A percentile compares a stretch with the other conserved stretches of the same genome.
Conservation (phyloP, 2,888 invertebrate genomes). For the Drepanosiphum platanoidis region DNA sequence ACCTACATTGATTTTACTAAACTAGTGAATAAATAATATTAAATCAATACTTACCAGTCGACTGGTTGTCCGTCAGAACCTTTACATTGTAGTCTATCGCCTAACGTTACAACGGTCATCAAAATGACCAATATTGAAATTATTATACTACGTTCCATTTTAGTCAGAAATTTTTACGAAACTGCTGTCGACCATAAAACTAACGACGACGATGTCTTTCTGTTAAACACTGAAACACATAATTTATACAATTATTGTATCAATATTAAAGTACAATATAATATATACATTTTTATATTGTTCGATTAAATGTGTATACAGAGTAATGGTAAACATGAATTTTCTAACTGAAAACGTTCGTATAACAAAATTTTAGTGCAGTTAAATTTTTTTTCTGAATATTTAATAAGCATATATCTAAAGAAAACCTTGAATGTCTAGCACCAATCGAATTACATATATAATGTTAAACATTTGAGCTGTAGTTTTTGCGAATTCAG, state of each 20-base stretch:
- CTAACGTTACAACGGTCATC: background rate
- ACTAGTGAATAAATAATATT: no score
- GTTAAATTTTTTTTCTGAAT: background rate
- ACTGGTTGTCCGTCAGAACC: conserved; percentile 76
- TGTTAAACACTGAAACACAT: background rate
- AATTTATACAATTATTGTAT: background rate
- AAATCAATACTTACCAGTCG: conserved; percentile 74
- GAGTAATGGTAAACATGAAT: background rate
- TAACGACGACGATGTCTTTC: background rate
- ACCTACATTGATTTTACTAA: no score
- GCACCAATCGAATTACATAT: no score
- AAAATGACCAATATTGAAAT: background rate
- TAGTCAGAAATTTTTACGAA: background rate
- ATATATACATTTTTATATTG: background rate
- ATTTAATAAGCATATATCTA: no score
- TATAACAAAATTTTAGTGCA: no score
- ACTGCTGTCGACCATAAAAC: background rate
- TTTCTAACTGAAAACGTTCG: no score
- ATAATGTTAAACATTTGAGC: no score
- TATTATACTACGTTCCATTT: background rate
- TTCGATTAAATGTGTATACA: background rate
- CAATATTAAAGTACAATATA: background rate
- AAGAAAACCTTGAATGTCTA: no score
- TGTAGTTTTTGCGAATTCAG: no score
- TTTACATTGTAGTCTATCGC: conserved; percentile 67